These are phyloP conservation scores for Puntigrus tetrazona DNA, from an alignment of 2,113 vertebrate species.

Conservation along the genomic window DNA sequence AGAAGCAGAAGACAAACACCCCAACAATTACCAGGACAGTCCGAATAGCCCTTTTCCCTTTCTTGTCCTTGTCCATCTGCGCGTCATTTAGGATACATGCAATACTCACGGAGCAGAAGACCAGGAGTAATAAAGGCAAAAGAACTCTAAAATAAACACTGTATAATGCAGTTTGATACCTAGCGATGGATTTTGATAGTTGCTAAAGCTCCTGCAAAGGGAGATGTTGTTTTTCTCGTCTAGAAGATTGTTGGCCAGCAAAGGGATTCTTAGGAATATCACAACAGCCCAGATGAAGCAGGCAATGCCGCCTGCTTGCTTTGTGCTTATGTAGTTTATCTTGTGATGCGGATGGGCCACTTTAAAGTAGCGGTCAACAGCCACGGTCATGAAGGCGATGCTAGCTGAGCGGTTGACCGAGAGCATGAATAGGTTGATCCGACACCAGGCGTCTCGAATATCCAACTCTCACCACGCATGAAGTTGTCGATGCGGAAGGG, in stretches of 20 bases:
- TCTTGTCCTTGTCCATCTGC: conserved; percentile 44
- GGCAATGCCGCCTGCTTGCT: conserved; percentile 56
- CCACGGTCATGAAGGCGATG: conserved; percentile 77
- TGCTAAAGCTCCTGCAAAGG: conserved; percentile 75
- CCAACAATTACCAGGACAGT: conserved; percentile 67
- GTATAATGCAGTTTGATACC: conserved; percentile 61
- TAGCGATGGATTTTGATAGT: conserved; percentile 38
- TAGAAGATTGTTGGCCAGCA: conserved; percentile 66
- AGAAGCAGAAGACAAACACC: conserved; percentile 68
- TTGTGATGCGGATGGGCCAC: conserved; percentile 74
- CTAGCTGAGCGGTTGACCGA: conserved; percentile 72
- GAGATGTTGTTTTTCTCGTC: conserved; percentile 23
- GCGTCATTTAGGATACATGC: conserved; percentile 11
- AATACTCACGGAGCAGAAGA: conserved; percentile 50
- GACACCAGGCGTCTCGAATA: conserved; percentile 49
- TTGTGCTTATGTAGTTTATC: conserved; percentile 65
- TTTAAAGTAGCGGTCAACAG: conserved; percentile 78
- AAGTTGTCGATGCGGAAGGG: conserved; percentile 74
- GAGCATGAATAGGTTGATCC: conserved; percentile 57
- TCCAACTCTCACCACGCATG: conserved; percentile 54
- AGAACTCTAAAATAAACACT: conserved; percentile 46
- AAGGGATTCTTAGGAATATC: conserved; percentile 65
- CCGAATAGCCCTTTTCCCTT: conserved; percentile 64
- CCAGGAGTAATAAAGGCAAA: conserved; percentile 45
- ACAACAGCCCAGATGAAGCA: conserved; percentile 69